A percentile compares a stretch with the other conserved stretches of the same genome.
phyloP scores from a whole-genome alignment of 1,140 invertebrate species.

The Choristoneura fumiferana region DNA sequence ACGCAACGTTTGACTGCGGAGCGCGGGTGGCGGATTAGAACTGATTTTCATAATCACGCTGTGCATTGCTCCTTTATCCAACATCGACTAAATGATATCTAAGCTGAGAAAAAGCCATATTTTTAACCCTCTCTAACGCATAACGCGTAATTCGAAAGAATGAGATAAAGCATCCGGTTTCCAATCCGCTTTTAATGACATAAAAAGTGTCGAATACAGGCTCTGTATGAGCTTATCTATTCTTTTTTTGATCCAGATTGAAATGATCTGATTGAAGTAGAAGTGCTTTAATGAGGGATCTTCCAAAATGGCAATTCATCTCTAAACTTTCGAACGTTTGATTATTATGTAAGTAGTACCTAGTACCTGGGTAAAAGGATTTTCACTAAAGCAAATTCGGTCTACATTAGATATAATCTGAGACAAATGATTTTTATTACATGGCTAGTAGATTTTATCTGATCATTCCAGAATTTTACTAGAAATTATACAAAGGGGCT shows the following conservation, averaged over 20 bases:
- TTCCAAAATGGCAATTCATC: too few relatives aligned
- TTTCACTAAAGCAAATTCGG: too few relatives aligned
- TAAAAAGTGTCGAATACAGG: background rate
- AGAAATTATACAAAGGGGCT: too few relatives aligned
- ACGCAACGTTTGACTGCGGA: constrained; percentile 44
- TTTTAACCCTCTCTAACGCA: too few relatives aligned
- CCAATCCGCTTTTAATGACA: background rate
- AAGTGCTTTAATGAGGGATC: background rate
- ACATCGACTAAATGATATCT: background rate
- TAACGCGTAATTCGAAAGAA: too few relatives aligned
- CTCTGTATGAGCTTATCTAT: constrained; percentile 8
- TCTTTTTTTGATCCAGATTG: background rate
- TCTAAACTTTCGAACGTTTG: too few relatives aligned
- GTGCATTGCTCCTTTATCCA: background rate
- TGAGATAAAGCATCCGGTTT: background rate
- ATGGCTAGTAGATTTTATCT: too few relatives aligned
- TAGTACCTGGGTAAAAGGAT: too few relatives aligned
- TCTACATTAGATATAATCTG: too few relatives aligned
- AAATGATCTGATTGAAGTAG: constrained; percentile 7
- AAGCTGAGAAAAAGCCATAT: background rate
- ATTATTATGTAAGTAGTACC: too few relatives aligned
- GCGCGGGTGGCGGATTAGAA: constrained; percentile 40
- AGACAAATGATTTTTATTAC: too few relatives aligned
- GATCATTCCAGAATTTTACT: too few relatives aligned
- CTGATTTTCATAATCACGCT: constrained; percentile 51